Base-by-base conservation (phyloP, 1,140 invertebrate species). In the Platyscapa corneri region DNA sequence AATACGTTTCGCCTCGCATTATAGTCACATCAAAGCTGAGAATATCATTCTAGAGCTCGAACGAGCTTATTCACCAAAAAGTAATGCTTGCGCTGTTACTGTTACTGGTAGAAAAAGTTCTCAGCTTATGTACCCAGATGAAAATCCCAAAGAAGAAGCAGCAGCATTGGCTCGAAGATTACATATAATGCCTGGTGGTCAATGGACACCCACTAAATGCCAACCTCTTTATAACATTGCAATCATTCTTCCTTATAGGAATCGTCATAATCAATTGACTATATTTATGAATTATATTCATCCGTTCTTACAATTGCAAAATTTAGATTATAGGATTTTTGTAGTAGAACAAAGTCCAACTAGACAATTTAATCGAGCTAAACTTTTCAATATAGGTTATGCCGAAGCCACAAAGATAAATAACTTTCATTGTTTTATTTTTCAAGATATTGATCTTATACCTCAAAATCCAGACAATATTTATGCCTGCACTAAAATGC, bases 401-500 rank as follows among this genome's bases (percentile, higher is more conserved):
- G 91, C 94, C 8, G 96, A 97, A 89, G 97, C 97, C 0, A 91
- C 94, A 46, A 94, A 94, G 87, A 95, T 95, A 53, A 95, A 94
- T 83, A 95, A 95, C 75, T 98, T 96, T 92, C 95, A 97, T 39
- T 99, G 99, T 90, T 95, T 99, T 75, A 96, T 99, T 78, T 97
- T 99, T 89, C 98, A 99, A 93, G 98, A 99, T 91, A 97, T 99
- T 67, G 98, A 99, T 94, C 93, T 99, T 32, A 94, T 99, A 83
- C 98, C 98, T 20, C 94, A 99, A 87, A 97, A 97, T 93, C 95
- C 95, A 82, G 95, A 96, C 6, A 99, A 99, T 93, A 95, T 99
- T 75, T 99, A 99, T 93, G 97, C 96, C 27, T 99, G 99, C 91
- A 96, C 97, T 3, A 94, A 95, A 87, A 94, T 95, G 87, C 98